These are phyloP conservation scores for Rhagoletis pomonella DNA, from an alignment of 1,140 invertebrate genomes.

Conservation along the genomic window DNA sequence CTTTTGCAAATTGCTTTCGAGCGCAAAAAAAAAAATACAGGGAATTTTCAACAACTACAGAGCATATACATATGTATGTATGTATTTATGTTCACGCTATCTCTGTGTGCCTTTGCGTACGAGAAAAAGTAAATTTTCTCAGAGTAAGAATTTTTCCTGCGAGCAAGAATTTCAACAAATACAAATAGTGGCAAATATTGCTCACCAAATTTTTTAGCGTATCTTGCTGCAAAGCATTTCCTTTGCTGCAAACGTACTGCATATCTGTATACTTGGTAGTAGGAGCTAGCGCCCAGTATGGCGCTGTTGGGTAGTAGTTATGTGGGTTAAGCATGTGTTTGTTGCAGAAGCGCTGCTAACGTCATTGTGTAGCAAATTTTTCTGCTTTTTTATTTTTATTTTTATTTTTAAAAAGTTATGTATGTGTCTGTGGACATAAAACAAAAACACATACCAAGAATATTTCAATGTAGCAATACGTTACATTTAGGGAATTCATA, in stretches of 20 bases:
- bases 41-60: not conserved
- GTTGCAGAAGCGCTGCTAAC: not conserved
- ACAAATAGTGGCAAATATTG: no score
- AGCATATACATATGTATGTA: not conserved
- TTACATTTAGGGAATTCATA: not conserved
- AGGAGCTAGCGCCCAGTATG: not conserved
- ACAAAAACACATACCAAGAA: not conserved
- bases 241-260: not conserved
- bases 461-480: conserved; percentile 7
- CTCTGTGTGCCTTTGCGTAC: not conserved
- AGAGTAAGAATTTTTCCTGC: not conserved
- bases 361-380: not conserved
- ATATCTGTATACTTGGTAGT: no score
- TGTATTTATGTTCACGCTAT: not conserved
- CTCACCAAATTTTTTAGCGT: no score
- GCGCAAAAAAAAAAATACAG: not conserved
- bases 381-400: not conserved
- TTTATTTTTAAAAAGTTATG: not conserved
- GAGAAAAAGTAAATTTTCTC: not conserved
- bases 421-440: not conserved
- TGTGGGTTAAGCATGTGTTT: conserved; percentile 13
- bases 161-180: not conserved
- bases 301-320: not conserved
- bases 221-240: not conserved
- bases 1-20: not conserved